Percentiles rank a stretch among this genome's conserved stretches.
Conservation (phyloP, 2,888 invertebrate species). For the Flexamia atlantica region DNA sequence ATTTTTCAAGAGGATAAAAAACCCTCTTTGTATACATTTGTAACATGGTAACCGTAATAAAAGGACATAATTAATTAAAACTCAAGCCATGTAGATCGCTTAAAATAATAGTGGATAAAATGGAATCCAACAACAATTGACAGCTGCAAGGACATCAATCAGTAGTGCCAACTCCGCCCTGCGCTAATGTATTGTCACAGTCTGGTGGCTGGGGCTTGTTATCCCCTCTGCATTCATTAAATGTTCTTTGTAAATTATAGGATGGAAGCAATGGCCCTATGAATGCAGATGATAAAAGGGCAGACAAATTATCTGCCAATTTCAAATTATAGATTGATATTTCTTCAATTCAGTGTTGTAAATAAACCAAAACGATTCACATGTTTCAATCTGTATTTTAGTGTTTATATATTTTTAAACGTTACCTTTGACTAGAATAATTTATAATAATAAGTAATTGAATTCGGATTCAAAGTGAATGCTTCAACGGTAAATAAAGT, state of each 20-base stretch:
- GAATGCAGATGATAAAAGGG: constrained; percentile 11
- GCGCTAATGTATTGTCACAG: constrained; percentile 32
- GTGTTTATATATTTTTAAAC: too few relatives aligned
- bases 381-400: too few relatives aligned
- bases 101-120: background rate
- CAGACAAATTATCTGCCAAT: background rate
- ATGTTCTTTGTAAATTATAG: constrained; percentile 28
- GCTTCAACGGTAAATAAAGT: too few relatives aligned
- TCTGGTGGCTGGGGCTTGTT: constrained; percentile 21
- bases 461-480: too few relatives aligned
- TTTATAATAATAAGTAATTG: too few relatives aligned
- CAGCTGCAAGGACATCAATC: constrained; percentile 20
- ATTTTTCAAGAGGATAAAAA: too few relatives aligned
- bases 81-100: background rate
- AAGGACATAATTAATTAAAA: background rate
- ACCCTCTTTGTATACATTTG: too few relatives aligned
- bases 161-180: constrained; percentile 27
- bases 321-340: too few relatives aligned
- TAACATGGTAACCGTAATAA: too few relatives aligned
- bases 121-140: constrained; percentile 7
- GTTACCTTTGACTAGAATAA: too few relatives aligned
- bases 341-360: too few relatives aligned
- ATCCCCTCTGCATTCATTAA: constrained; percentile 19
- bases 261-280: constrained; percentile 21
- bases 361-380: too few relatives aligned